Base-by-base conservation (phyloP, 1,140 invertebrate species). In the Aleiodes sp. region DNA sequence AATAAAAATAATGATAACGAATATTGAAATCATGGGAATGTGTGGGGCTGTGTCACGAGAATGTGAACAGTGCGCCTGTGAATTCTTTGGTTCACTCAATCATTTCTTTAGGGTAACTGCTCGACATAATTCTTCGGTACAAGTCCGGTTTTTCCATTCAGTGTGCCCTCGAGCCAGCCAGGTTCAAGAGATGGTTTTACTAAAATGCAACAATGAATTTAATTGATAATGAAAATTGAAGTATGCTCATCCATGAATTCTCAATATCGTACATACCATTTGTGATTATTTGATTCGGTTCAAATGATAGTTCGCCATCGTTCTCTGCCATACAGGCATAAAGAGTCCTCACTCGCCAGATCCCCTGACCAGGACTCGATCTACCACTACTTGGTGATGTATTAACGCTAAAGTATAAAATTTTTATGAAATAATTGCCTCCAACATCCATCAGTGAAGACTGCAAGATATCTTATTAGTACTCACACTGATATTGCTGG, bases 111-210 rank as follows among this genome's bases (percentile, higher is more conserved):
- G 73, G 92, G 91, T 78, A 94, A 87, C 70, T 92, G 91, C 87
- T 98, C 96, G 12, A 99, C 96, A 87, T 99, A 99, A 87, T 99
- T 99, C 84, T 97, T 94, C 62, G 98, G 97, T 82, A 99, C 93
- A 41, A 99, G 89, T 41, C 98, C 98, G 31, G 92, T 94, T 87
- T 94, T 94, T 56, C 97, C 97, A 86, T 98, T 95, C 67, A 98
- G 87, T 21, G 94, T 95, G 60, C 97, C 97, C 84, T 98, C 95
- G 72, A 99, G 86, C 98, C 98, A 99, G 59, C 97, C 97, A 4
- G 97, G 96, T 87, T 99, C 97, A 74, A 92, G 90, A 12, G 96
- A 98, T 71, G 91, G 90, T 79, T 93, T 90, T 70, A 98, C 96
- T 97, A 85, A 89, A 88, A 78, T 72, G 64, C 21, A 60, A 78